A percentile compares a stretch with the other conserved stretches of the same genome.
Evolutionary conservation across 2,113 vertebrate genomes (phyloP).

Genomic region (Sprattus sprattus): DNA sequence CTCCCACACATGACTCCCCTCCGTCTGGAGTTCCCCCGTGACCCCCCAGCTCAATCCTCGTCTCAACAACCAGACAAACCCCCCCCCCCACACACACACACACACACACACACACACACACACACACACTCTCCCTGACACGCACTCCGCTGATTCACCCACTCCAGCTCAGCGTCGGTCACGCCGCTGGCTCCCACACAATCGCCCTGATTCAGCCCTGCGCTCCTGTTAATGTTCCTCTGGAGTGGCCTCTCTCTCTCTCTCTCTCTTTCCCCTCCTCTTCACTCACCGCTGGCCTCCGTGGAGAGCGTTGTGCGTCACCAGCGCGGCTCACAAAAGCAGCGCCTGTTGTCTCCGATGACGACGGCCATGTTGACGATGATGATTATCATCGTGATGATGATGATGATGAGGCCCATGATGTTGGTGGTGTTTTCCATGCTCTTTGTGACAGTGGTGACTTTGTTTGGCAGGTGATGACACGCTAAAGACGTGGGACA

Average conservation of each 20-base stretch:
- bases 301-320: background rate
- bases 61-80: background rate
- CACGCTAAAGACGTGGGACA: conserved; percentile 93
- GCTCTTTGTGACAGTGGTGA: background rate
- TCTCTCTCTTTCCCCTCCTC: background rate
- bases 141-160: too few species aligned
- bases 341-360: background rate
- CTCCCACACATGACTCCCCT: background rate
- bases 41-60: background rate
- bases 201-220: background rate
- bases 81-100: background rate
- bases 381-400: background rate
- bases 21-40: background rate
- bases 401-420: background rate
- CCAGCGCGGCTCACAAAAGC: background rate
- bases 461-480: conserved; percentile 81
- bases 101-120: too few species aligned
- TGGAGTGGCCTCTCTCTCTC: background rate
- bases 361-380: background rate
- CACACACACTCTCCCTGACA: too few species aligned
- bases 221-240: background rate
- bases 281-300: background rate
- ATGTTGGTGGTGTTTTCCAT: background rate
- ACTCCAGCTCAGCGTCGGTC: background rate
- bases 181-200: background rate